Evolutionary conservation across 2,797 vertebrate species (phyloP).

Genomic region (Sebastes trivittatus): DNA sequence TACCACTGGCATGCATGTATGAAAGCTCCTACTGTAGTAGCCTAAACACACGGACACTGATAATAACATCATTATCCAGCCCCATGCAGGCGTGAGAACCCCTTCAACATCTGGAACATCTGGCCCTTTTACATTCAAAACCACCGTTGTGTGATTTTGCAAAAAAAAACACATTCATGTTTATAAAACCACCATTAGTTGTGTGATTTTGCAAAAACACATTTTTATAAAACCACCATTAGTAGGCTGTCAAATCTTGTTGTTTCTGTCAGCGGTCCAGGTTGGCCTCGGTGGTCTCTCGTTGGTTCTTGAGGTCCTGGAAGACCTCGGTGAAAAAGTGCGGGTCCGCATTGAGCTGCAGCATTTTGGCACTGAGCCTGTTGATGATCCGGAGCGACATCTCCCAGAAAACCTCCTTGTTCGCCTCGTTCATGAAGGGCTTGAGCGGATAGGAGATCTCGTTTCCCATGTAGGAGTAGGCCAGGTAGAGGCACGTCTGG

Average conservation of each 20-base stretch:
- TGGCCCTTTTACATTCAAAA: slow-evolving; percentile 49
- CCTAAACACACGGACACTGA: slow-evolving; percentile 57
- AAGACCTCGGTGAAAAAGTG: slow-evolving; percentile 99
- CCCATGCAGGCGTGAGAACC: slow-evolving; percentile 12
- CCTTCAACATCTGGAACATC: not conserved
- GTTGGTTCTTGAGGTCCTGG: slow-evolving; percentile 96
- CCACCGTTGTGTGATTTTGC: slow-evolving; percentile 12
- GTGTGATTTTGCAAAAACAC: slow-evolving; percentile 24
- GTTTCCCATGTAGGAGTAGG: slow-evolving; percentile 98
- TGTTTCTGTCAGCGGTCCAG: slow-evolving; percentile 86
- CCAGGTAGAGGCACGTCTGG: slow-evolving; percentile 96
- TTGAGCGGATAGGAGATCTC: slow-evolving; percentile 99
- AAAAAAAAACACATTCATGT: no score
- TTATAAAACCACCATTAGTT: no score
- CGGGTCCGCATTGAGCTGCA: slow-evolving; percentile 94
- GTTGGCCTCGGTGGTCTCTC: slow-evolving; percentile 82
- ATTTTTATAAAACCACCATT: not conserved
- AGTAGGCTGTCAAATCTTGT: not conserved
- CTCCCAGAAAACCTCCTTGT: slow-evolving; percentile 96
- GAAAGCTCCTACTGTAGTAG: slow-evolving; percentile 47
- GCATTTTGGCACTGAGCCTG: slow-evolving; percentile 94
- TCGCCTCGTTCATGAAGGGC: slow-evolving; percentile 93
- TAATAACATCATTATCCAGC: slow-evolving; percentile 46
- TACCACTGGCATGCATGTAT: slow-evolving; percentile 73
- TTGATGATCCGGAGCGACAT: slow-evolving; percentile 92